Base-by-base conservation (phyloP, 2,113 vertebrate species). In the Gambusia holbrooki region DNA sequence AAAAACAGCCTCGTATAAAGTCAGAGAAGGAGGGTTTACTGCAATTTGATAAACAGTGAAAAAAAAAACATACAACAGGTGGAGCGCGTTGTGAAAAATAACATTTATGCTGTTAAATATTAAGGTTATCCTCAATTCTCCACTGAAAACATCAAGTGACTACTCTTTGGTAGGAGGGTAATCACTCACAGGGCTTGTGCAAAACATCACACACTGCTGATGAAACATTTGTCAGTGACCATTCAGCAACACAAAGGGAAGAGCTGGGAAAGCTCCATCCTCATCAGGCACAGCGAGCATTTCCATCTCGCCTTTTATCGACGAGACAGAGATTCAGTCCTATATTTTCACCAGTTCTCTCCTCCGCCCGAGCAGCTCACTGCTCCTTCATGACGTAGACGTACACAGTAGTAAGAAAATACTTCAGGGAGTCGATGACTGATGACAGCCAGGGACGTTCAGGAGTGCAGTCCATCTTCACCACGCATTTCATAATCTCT, bases 401-500 rank as follows among this genome's bases (percentile, higher is more conserved):
- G 90, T 98, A 96, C 71, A 96, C 70, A 0, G 96, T 94, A 69
- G 97, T 97, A 75, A 99, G 92, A 90, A 97, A 95, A 82, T 97
- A 96, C 13, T 96, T 97, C 22, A 97, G 93, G 76, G 95, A 95
- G 83, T 95, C 96, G 6, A 96, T 25, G 0, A 90, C 82, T 0
- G 96, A 94, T 66, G 96, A 93, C 0, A 98, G 89, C 97, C 97
- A 99, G 88, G 95, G 94, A 19, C 96, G 92, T 62, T 93, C 94
- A 25, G 96, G 93, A 61, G 74, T 88, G 4, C 96, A 89, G 64
- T 98, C 96, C 0, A 91, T 94, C 76, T 94, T 97, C 87, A 96
- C 95, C 88, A 99, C 96, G 5, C 97, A 99, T 77, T 97, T 96
- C 3, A 93, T 95, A 81, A 99, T 95, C 37, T 98, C 97, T 0